Evolutionary conservation across 2,797 vertebrate species (phyloP).

Genomic region (Megaceryle alcyon): DNA sequence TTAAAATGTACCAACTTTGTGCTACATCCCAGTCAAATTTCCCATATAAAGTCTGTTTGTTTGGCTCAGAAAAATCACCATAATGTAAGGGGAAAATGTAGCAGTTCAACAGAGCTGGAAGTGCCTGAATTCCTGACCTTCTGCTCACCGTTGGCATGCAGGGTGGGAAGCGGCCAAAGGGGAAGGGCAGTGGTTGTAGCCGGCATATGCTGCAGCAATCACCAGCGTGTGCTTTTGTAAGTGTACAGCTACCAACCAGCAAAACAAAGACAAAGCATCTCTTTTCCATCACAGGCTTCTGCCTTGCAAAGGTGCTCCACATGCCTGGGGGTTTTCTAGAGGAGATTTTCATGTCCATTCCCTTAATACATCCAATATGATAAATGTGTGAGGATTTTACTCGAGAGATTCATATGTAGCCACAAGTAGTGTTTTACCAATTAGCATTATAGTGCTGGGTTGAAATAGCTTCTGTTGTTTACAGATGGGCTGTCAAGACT

Average conservation of each 20-base stretch:
- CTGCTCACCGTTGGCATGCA: not conserved
- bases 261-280: not conserved
- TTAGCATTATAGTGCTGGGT: not conserved
- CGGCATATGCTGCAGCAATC: not conserved
- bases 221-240: not conserved
- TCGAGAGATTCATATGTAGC: not conserved
- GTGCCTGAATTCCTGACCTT: not conserved
- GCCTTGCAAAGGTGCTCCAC: not conserved
- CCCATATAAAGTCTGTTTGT: not conserved
- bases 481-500: conserved; percentile 57
- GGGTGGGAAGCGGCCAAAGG: not conserved
- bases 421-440: conserved; percentile 20
- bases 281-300: not conserved
- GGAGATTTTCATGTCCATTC: not conserved
- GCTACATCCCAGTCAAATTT: not conserved
- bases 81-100: not conserved
- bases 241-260: not conserved
- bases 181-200: not conserved
- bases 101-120: not conserved
- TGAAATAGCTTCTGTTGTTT: conserved; percentile 64
- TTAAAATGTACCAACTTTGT: not conserved
- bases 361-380: not conserved
- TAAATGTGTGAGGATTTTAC: not conserved
- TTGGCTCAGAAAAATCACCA: not conserved
- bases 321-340: not conserved